phyloP scores from a whole-genome alignment of 2,113 vertebrate species.

The Echinops telfairi region DNA sequence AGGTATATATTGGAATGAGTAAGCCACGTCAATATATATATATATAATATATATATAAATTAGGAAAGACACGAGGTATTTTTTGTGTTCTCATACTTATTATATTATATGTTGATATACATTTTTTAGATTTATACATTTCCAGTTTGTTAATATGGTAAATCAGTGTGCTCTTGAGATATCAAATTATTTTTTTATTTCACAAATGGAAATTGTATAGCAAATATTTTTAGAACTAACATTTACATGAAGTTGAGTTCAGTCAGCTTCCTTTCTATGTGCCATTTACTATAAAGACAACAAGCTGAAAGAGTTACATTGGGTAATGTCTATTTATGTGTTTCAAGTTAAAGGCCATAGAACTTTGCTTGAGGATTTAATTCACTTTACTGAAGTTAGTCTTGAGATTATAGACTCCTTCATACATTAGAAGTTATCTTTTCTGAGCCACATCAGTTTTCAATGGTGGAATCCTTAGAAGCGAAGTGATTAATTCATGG shows the following conservation, averaged over 20 bases:
- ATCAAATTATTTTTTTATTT: slow-evolving; percentile 39
- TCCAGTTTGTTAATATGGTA: slow-evolving; percentile 11
- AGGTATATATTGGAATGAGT: too few species aligned
- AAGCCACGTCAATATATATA: too few species aligned
- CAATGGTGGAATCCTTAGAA: slow-evolving; percentile 49
- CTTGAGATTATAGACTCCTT: slow-evolving; percentile 1
- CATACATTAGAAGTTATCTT: slow-evolving; percentile 7
- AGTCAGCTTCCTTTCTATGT: slow-evolving; percentile 12
- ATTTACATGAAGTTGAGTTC: slow-evolving; percentile 36
- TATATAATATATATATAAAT: too few species aligned
- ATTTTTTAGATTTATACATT: neutral
- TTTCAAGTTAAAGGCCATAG: slow-evolving; percentile 45
- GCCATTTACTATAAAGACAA: slow-evolving; percentile 35
- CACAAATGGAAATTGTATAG: slow-evolving; percentile 45
- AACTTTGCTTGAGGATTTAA: neutral
- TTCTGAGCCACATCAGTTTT: slow-evolving; percentile 24
- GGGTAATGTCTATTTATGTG: slow-evolving; percentile 42
- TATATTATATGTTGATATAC: neutral
- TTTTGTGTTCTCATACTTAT: slow-evolving; percentile 25
- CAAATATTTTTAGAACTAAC: slow-evolving; percentile 6
- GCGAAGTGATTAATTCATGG: neutral
- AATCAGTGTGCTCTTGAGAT: neutral
- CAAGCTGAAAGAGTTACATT: slow-evolving; percentile 2
- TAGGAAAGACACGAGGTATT: neutral
- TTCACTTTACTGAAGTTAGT: slow-evolving; percentile 35